A percentile compares a stretch with the other conserved stretches of the same genome.
Evolutionary conservation across 2,113 vertebrate genomes (phyloP).

Genomic region (Cynoglossus semilaevis): DNA sequence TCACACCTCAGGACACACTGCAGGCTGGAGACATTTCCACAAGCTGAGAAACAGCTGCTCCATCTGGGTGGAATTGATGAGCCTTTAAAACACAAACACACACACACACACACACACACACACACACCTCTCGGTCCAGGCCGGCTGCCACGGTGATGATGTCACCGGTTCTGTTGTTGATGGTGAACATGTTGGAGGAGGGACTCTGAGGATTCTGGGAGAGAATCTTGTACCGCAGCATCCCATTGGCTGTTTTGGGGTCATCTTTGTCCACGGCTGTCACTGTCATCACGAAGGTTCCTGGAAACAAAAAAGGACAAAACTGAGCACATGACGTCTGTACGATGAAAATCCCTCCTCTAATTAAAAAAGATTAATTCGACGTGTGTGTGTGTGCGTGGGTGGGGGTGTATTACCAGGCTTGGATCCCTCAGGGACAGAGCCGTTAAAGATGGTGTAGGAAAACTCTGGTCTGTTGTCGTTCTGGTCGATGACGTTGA

Average conservation of each 20-base stretch:
- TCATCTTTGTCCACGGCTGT: conserved; percentile 94
- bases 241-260: conserved; percentile 88
- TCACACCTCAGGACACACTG: conserved; percentile 1
- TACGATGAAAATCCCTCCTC: not conserved
- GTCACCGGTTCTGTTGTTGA: conserved; percentile 97
- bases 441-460: conserved; percentile 95
- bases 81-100: conserved; percentile 8
- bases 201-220: conserved; percentile 94
- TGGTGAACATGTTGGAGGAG: conserved; percentile 95
- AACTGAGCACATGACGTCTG: not conserved
- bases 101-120: conserved; percentile 62
- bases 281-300: conserved; percentile 96
- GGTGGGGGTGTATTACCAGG: conserved; percentile 81
- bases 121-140: conserved; percentile 91
- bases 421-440: conserved; percentile 94
- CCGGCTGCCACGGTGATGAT: conserved; percentile 97
- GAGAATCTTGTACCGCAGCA: conserved; percentile 94
- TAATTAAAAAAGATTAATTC: not conserved
- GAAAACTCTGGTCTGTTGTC: conserved; percentile 96
- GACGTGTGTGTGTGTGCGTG: not conserved
- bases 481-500: conserved; percentile 99
- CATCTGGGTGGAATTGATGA: conserved; percentile 19
- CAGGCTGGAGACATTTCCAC: conserved; percentile 23
- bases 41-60: conserved; percentile 32
- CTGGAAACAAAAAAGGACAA: conserved; percentile 59